Evolutionary conservation across 2,113 vertebrate species (phyloP), one percentile per base, ranked within the genome.

Genomic region (Micronycteris hirsuta): DNA sequence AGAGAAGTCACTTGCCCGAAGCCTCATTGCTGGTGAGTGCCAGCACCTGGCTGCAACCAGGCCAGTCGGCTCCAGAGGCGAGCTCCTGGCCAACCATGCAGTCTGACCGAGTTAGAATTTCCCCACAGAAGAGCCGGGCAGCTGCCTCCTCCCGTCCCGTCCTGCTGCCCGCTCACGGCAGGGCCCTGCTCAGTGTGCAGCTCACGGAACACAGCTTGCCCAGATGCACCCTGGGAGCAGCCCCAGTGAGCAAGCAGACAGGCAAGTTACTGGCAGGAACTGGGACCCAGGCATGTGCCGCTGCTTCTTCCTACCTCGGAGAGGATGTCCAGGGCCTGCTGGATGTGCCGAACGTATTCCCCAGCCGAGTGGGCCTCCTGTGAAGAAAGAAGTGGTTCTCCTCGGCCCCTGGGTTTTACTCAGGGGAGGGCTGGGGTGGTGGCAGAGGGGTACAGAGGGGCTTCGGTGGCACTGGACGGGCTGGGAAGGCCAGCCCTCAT

Each of bases 301-400:
- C n/a, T n/a, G 11, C 10, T 28, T 97, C 97, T 97, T 99, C 99
- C 98, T 98, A 99, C 99, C 99, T 99, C 98, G 47, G 99, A 99
- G 78, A 99, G 98, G 38, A 99, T 97, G 96, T 99, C 99, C 98
- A 99, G 97, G 96, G 99, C 97, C 6, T 98, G 97, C 90, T 96
- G 98, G 94, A 99, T 96, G 88, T 99, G 98, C 84, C 92, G 89
- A n/a, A 98, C 93, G 56, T 99, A 99, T 11, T 99, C 99, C 92
- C 97, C 81, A 7, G 98, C 97, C 14, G 99, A 99, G 88, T 98
- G 71, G 7, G 97, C 38, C 28, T 97, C 98, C 99, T 99, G 97
- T 8, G 63, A 36, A 87, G 56, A 87, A 43, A 93, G 58, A 61
- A 88, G 1, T 70, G 13, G 36, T 67, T 71, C 0, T 7, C 7